phyloP scores from a whole-genome alignment of 2,113 vertebrate genomes.

The Pelvicachromis taeniatus region DNA sequence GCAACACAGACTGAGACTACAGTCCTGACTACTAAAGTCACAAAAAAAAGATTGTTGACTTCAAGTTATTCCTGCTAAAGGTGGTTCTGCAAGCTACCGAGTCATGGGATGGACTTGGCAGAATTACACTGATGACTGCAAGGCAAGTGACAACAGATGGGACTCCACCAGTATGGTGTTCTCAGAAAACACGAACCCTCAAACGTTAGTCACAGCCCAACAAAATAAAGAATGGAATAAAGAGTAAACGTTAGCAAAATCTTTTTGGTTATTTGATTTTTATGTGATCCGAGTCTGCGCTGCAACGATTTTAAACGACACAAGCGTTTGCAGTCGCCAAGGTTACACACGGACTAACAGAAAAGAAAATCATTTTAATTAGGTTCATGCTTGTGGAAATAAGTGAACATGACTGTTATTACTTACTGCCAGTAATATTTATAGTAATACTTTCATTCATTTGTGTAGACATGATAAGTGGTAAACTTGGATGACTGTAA shows the following conservation, averaged over 20 bases:
- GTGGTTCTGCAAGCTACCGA: background rate
- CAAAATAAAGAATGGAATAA: background rate
- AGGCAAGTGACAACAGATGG: background rate
- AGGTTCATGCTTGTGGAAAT: background rate
- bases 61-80: background rate
- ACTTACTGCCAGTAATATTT: background rate
- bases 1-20: background rate
- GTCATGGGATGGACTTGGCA: background rate
- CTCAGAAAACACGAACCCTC: background rate
- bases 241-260: background rate
- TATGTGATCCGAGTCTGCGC: background rate
- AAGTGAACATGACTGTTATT: background rate
- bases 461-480: background rate
- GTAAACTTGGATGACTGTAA: background rate
- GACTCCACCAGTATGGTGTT: background rate
- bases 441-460: background rate
- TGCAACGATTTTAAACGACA: background rate
- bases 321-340: background rate
- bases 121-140: background rate
- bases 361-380: background rate
- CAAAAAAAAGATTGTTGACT: background rate
- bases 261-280: background rate
- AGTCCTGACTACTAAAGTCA: background rate
- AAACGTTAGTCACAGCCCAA: background rate
- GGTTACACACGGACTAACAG: background rate